phyloP scores from a whole-genome alignment of 1,140 invertebrate species.

The Diabrotica virgifera region DNA sequence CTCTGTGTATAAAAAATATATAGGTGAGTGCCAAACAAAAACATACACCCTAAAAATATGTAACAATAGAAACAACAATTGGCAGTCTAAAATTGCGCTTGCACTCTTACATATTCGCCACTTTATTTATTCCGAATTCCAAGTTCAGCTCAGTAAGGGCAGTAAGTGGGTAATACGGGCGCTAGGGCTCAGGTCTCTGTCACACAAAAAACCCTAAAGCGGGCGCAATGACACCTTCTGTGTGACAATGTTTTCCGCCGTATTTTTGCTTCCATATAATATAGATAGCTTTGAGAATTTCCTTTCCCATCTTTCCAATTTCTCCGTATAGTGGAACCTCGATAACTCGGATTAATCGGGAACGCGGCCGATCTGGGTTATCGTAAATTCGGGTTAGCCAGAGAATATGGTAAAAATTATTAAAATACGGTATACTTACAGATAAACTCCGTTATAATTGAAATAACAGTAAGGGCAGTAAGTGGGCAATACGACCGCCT shows the following conservation, averaged over 20 bases:
- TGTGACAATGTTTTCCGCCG: constrained; percentile 15
- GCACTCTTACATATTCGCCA: background rate
- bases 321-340: too few relatives aligned
- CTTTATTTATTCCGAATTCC: constrained; percentile 8
- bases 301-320: too few relatives aligned
- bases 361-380: too few relatives aligned
- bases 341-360: too few relatives aligned
- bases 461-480: too few relatives aligned
- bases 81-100: background rate
- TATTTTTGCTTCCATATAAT: too few relatives aligned
- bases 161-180: background rate
- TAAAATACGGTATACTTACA: too few relatives aligned
- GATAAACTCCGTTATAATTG: too few relatives aligned
- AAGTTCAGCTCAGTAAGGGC: background rate
- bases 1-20: background rate
- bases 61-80: background rate
- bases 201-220: background rate
- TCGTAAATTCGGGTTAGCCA: too few relatives aligned
- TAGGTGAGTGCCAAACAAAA: background rate
- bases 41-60: background rate
- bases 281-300: too few relatives aligned
- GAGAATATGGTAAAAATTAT: too few relatives aligned
- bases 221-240: constrained; percentile 5
- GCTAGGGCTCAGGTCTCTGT: background rate
- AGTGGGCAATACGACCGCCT: too few relatives aligned